These are phyloP conservation scores for Protaetia brevitarsis DNA, from an alignment of 1,140 invertebrate species.

Conservation along the genomic window DNA sequence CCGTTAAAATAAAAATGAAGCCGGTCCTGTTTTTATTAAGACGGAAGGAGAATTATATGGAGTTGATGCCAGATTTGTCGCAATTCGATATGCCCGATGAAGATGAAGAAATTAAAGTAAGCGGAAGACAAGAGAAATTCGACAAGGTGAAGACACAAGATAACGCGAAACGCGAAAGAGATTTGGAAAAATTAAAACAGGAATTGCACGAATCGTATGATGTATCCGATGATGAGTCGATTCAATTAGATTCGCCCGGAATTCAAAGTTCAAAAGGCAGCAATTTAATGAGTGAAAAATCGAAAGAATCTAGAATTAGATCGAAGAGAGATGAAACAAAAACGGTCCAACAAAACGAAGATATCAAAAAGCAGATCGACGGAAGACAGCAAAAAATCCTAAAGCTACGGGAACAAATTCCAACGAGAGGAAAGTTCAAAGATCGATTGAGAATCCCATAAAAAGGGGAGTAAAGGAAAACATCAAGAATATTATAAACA, in stretches of 20 bases:
- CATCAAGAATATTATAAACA: constrained; percentile 28
- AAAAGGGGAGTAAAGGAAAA: constrained; percentile 31
- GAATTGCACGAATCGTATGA: background rate
- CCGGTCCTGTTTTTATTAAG: constrained; percentile 75
- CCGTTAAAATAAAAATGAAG: constrained; percentile 76
- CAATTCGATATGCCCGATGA: constrained; percentile 8
- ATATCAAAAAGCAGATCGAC: background rate
- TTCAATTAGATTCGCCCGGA: background rate
- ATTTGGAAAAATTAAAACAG: constrained; percentile 1
- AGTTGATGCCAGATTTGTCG: constrained; percentile 35
- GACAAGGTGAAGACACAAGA: background rate
- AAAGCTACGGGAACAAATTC: background rate
- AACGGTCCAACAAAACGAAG: background rate
- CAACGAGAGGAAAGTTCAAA: constrained; percentile 5
- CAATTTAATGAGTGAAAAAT: background rate
- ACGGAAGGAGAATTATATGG: constrained; percentile 48
- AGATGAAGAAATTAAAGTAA: constrained; percentile 15
- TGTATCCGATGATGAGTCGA: background rate
- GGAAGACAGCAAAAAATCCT: background rate
- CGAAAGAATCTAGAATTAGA: background rate
- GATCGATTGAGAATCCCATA: background rate
- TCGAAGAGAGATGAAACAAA: background rate
- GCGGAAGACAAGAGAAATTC: background rate
- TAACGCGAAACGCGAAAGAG: background rate
- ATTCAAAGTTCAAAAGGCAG: background rate